Evolutionary conservation across 1,140 invertebrate species (phyloP), one percentile per base, ranked within the genome.

Genomic region (Macrosteles quadrilineatus): DNA sequence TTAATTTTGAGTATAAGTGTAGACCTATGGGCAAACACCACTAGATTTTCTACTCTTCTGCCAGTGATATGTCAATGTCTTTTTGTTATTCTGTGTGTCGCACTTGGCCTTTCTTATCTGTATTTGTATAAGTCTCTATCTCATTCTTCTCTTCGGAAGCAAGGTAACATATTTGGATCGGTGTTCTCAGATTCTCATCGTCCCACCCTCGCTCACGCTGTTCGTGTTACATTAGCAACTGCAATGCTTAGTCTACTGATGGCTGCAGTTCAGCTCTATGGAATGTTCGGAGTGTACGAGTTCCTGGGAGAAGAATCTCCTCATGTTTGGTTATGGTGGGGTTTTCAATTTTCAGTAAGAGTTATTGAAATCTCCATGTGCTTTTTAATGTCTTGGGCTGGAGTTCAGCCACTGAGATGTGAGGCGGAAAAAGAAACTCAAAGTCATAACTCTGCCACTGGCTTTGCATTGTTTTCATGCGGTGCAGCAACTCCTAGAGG

Each of bases 291-390:
- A 11, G 87, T 92, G 6, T 79, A 85, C 78, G 81, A 87, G 74
- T 75, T 85, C 72, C 80, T 86, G 55, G 73, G 78, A 71, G 59
- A 78, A 71, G 73, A 76, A 40, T 78, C 83, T 72, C 79, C 83
- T 1, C 84, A 87, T 73, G 84, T 87, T 0, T 97, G 94, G 94
- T 82, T 95, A 4, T 92, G 94, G 84, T 96, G 93, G 92, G 89
- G 91, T 12, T 95, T 93, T 81, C 91, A 95, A 74, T 90, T 94
- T 73, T 90, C 90, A 1, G 84, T 95, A 30, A 85, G 94, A 21
- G 82, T 95, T 0, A 86, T 95, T 32, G 94, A 97, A 78, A 87
- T 95, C 25, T 87, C 88, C 0, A 90, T 96, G 73, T 92, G 93
- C 72, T 88, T 88, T 9, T 82, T 94, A 14, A 85, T 96, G 71